Evolutionary conservation across 2,113 vertebrate genomes (phyloP).

Genomic region (Tinamus guttatus): DNA sequence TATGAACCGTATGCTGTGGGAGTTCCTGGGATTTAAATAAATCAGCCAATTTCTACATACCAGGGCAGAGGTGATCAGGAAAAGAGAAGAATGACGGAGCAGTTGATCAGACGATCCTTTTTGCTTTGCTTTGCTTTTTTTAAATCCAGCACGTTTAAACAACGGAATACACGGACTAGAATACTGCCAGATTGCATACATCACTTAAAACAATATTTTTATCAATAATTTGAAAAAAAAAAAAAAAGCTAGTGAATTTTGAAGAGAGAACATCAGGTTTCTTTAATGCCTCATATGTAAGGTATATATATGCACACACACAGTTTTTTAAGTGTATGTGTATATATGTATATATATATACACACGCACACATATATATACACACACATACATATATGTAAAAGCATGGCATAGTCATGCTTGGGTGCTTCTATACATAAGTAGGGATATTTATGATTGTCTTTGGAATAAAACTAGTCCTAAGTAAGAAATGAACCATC

Average conservation of each 20-base stretch:
- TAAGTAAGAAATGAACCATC: neutral
- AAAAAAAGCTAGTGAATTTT: neutral
- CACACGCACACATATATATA: too few relatives aligned
- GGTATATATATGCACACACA: neutral
- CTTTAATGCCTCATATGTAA: neutral
- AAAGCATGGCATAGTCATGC: neutral
- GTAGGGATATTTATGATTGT: neutral
- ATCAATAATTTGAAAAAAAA: neutral
- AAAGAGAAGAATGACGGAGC: constrained; percentile 32
- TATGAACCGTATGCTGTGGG: neutral
- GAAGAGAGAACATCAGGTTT: neutral
- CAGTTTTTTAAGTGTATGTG: too few relatives aligned
- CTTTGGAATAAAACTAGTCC: neutral
- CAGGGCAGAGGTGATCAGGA: constrained; percentile 24
- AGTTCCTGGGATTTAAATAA: constrained; percentile 50
- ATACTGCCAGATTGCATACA: neutral
- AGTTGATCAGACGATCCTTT: constrained; percentile 9
- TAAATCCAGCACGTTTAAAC: neutral
- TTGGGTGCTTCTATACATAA: neutral
- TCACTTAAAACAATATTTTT: neutral
- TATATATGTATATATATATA: neutral
- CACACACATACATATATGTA: too few relatives aligned
- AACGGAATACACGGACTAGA: neutral
- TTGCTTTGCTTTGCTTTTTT: neutral
- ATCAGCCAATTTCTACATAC: constrained; percentile 32